Conservation (phyloP, 1,140 invertebrate genomes). For the Cheumatopsyche charites region DNA sequence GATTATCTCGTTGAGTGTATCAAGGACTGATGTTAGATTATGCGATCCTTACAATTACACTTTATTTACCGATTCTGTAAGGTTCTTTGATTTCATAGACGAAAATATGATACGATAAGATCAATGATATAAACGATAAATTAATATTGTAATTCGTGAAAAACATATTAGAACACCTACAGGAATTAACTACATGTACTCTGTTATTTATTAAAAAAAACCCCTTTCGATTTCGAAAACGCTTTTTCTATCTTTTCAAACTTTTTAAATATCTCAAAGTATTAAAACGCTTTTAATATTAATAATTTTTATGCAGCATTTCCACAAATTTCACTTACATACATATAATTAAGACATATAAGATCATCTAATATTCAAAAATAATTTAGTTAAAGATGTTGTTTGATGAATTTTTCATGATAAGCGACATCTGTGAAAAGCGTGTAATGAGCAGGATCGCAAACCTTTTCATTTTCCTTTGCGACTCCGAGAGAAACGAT, state of each 20-base stretch:
- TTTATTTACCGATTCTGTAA: conserved; percentile 52
- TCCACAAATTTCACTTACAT: too few relatives aligned
- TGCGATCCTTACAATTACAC: conserved; percentile 52
- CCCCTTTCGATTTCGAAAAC: too few relatives aligned
- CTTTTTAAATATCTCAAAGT: too few relatives aligned
- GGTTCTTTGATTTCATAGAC: conserved; percentile 41
- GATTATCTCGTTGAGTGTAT: conserved; percentile 51
- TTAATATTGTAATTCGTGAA: too few relatives aligned
- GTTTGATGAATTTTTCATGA: conserved; percentile 14
- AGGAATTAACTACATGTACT: too few relatives aligned
- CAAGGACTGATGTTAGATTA: conserved; percentile 33
- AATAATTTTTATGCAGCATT: too few relatives aligned
- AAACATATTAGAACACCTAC: too few relatives aligned
- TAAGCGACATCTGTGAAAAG: conserved; percentile 21
- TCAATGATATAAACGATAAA: background rate
- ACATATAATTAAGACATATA: too few relatives aligned
- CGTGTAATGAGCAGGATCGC: conserved; percentile 23
- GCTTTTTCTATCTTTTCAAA: too few relatives aligned
- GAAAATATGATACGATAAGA: background rate
- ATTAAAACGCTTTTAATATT: too few relatives aligned
- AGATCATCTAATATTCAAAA: too few relatives aligned
- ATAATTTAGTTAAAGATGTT: background rate
- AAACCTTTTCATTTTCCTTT: background rate
- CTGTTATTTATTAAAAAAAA: too few relatives aligned
- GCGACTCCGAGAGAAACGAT: conserved; percentile 16